A percentile compares a stretch with the other conserved stretches of the same genome.
Evolutionary conservation across 2,113 vertebrate genomes (phyloP).

Genomic region (Donacobius atricapilla): DNA sequence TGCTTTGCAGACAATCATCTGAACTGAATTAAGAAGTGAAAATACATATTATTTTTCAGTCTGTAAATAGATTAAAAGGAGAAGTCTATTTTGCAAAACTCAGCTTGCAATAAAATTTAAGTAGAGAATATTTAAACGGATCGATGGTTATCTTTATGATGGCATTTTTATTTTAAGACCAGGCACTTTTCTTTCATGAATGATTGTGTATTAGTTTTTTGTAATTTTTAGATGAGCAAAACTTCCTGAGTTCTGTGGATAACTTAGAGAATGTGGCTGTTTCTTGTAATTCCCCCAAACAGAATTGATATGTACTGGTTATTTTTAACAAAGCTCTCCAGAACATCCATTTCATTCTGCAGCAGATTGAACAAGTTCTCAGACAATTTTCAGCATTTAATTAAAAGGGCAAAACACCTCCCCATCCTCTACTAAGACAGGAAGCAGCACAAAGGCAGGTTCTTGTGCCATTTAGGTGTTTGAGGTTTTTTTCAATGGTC

Average conservation of each 20-base stretch:
- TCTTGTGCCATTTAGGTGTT: not conserved
- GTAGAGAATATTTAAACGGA: not conserved
- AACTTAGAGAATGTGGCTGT: not conserved
- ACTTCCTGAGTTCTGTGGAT: not conserved
- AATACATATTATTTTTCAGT: not conserved
- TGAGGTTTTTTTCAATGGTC: not conserved
- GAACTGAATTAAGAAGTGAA: not conserved
- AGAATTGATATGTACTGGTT: not conserved
- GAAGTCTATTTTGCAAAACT: not conserved
- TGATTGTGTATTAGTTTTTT: not conserved
- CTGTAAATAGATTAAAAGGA: not conserved
- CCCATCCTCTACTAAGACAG: not conserved
- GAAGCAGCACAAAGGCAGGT: not conserved
- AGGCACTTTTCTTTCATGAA: not conserved
- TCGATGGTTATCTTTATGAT: not conserved
- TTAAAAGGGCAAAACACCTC: not conserved
- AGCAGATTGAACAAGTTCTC: not conserved
- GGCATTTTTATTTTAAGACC: not conserved
- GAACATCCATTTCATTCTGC: not conserved
- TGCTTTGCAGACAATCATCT: not conserved
- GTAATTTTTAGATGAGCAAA: not conserved
- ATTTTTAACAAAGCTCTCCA: not conserved
- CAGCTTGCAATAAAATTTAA: not conserved
- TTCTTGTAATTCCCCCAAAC: not conserved
- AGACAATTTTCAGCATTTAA: not conserved